Evolutionary conservation across 1,140 invertebrate genomes (phyloP), one percentile per base, ranked within the genome.

Genomic region (Drosophila trapezifrons): DNA sequence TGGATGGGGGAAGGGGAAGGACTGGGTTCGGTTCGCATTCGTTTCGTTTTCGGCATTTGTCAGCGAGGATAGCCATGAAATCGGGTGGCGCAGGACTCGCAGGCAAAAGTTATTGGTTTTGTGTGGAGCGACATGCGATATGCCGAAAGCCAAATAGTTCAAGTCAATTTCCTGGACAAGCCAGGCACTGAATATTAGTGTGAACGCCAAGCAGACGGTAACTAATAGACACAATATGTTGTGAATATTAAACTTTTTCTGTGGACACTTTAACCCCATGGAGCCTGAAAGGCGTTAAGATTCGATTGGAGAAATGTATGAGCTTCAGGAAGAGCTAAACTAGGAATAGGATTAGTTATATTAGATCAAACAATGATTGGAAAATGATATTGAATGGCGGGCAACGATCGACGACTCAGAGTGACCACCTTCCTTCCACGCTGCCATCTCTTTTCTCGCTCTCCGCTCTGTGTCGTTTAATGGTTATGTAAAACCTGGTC

Each of bases 161-260:
- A 76, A 69, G 74, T 76, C 74, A 69, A 76, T 76, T 76, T 76
- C 73, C 73, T 66, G 72, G 55, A 58, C 62, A 66, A 74, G 32
- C 70, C 58, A 35, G 20, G 15, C 42, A 52, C 13, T 38, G 56
- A 35, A 47, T 52, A 52, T 37, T 52, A 52, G 29, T 52, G 32
- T 37, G 51, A 54, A 35, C 13, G 51, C 29, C 6, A 22, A 38
- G 10, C 63, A 49, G 32, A 47, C 32, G 57, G 29, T 45, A 45
- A 37, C 63, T 55, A 55, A 55, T 55, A 56, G 49, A 55, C 51
- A 15, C 22, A 27, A 42, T 27, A 13, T 25, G 15, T 22, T 12
- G 4, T n/a, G 37, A n/a, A 57, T 13, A 57, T 45, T 52, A 20
- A 49, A 49, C 25, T 22, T 22, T 46, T 46, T 6, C 1, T 9